These are phyloP conservation scores for Agrochola macilenta DNA, from an alignment of 2,888 invertebrate species.

Conservation along the genomic window DNA sequence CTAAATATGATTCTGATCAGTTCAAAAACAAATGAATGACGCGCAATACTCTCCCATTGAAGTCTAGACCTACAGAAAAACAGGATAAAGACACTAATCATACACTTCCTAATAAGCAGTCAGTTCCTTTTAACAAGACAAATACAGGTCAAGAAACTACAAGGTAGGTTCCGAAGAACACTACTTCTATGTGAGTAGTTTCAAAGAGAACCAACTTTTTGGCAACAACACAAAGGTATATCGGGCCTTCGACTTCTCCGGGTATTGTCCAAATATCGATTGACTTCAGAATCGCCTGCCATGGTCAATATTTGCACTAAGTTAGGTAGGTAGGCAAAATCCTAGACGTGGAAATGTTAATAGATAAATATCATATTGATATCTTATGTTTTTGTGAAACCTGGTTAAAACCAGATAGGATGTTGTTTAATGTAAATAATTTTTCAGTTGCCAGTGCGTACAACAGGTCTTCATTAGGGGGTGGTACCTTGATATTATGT, in stretches of 20 bases:
- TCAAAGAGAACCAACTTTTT: background rate
- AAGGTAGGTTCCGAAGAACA: background rate
- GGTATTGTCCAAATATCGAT: background rate
- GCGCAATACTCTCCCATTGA: background rate
- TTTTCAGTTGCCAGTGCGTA: too few relatives aligned
- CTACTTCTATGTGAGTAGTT: background rate
- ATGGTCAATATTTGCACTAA: background rate
- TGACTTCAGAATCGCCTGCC: background rate
- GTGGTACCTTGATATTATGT: too few relatives aligned
- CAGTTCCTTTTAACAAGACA: background rate
- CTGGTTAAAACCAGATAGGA: too few relatives aligned
- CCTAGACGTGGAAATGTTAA: too few relatives aligned
- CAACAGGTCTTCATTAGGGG: too few relatives aligned
- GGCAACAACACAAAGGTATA: background rate
- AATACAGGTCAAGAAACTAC: conserved; percentile 27
- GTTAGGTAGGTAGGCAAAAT: too few relatives aligned
- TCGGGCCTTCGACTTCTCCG: too few relatives aligned
- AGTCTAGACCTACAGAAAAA: conserved; percentile 15
- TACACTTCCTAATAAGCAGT: conserved; percentile 35
- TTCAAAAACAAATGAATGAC: background rate
- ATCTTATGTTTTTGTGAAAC: too few relatives aligned
- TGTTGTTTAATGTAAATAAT: too few relatives aligned
- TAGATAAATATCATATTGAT: too few relatives aligned
- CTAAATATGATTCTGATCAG: background rate
- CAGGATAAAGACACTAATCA: conserved; percentile 37